Base-by-base conservation (phyloP, 2,113 vertebrate genomes). In the Alethe castanea region DNA sequence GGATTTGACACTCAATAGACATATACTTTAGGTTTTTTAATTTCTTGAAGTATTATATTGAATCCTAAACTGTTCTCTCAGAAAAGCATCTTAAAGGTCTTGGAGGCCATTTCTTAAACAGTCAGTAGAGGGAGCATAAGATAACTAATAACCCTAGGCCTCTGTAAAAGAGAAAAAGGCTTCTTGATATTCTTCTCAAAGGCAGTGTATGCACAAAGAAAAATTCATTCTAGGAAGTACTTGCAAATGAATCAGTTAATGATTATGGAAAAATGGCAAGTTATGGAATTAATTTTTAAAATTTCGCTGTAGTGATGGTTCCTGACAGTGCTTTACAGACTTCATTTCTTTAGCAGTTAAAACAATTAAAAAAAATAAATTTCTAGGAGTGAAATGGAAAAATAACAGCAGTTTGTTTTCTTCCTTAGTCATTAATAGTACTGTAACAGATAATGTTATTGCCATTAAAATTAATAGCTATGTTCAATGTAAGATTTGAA, bases 81-180 rank as follows among this genome's bases (percentile, higher is more conserved):
- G 28, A 91, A n/a, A 67, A 88, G 19, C 15, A 38, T 86, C 25
- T 47, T 80, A 11, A 48, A 59, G 14, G 7, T 11, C 40, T 88
- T 76, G 29, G 36, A 23, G 36, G 14, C 54, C 19, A 19, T 91
- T 89, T 89, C 73, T 81, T 42, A 19, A 0, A 31, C 42, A 57
- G 93, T 76, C 93, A 87, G 69, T 87, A 92, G 91, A 85, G 95
- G 93, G 91, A 96, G 91, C 70, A 35, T 76, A 45, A 69, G 65
- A 78, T 69, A 87, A 50, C 57, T 81, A 79, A 74, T 84, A 81
- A 81, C 2, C 3, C 19, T 11, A 35, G n/a, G 13, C 14, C 6
- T 67, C 28, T 78, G 12, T 18, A 16, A 86, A 78, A 24, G 6
- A 67, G 48, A 8, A 73, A n/a, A 53, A 31, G 8, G 3, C 16